phyloP scores from a whole-genome alignment of 2,113 vertebrate genomes.

The Oryzias woworae region DNA sequence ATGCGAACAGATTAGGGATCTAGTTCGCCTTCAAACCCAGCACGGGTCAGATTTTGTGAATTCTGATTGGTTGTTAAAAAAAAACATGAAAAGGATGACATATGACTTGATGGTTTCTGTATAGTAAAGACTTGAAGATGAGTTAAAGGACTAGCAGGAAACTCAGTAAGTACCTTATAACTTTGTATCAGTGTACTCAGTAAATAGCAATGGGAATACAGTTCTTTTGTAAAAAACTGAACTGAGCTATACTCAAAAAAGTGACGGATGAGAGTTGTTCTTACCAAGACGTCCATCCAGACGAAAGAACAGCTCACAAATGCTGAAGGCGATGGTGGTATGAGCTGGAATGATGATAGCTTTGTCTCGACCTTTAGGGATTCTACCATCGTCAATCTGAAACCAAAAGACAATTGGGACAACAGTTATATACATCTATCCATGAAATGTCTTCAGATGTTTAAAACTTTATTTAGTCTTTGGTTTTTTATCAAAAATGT shows the following conservation, averaged over 20 bases:
- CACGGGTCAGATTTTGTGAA: no score
- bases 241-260: background rate
- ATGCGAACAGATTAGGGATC: no score
- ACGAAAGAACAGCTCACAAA: slow-evolving; percentile 92
- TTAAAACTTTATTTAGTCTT: no score
- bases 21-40: no score
- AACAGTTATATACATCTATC: background rate
- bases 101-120: no score
- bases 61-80: no score
- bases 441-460: no score
- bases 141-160: background rate
- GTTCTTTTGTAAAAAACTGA: background rate
- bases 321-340: slow-evolving; percentile 96
- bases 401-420: slow-evolving; percentile 77
- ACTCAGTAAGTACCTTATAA: no score
- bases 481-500: no score
- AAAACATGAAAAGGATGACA: no score
- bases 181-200: background rate
- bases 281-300: slow-evolving; percentile 93
- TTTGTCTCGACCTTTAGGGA: slow-evolving; percentile 91
- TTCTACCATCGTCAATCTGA: slow-evolving; percentile 94
- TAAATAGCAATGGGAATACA: no score
- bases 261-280: background rate
- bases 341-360: slow-evolving; percentile 97
- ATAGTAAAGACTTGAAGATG: no score